Conservation (phyloP, 2,113 vertebrate species). For the Scophthalmus maximus region DNA sequence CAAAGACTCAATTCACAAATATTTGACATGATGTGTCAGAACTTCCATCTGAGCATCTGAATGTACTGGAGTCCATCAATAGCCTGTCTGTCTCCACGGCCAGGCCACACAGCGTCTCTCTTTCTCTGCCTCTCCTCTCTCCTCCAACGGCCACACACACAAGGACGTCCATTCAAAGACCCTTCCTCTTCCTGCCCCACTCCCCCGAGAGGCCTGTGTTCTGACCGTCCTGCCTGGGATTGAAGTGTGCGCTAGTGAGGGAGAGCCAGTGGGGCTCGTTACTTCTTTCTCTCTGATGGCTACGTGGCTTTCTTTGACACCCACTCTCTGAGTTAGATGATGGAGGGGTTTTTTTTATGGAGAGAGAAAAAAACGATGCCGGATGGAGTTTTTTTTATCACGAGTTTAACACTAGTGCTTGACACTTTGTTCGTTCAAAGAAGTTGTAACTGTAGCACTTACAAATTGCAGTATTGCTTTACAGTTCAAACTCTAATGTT, state of each 20-base stretch:
- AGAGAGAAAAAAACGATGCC: conserved; percentile 23
- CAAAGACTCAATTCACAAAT: conserved; percentile 49
- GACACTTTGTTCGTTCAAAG: not conserved
- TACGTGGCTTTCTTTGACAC: conserved; percentile 34
- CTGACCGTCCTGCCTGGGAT: conserved; percentile 41
- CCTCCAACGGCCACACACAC: conserved; percentile 51
- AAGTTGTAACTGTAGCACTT: not conserved
- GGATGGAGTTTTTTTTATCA: conserved; percentile 26
- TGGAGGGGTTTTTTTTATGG: conserved; percentile 42
- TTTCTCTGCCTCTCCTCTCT: conserved; percentile 16
- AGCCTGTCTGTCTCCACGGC: conserved; percentile 59
- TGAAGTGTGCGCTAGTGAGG: conserved; percentile 59
- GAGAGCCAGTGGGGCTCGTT: conserved; percentile 21
- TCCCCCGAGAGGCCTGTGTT: conserved; percentile 46
- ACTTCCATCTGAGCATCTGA: conserved; percentile 62
- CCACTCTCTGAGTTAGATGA: conserved; percentile 31
- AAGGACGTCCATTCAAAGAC: conserved; percentile 72
- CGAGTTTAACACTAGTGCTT: too few species aligned
- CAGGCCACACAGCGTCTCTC: conserved; percentile 33
- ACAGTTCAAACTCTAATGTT: not conserved
- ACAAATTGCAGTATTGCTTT: not conserved
- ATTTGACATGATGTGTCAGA: conserved; percentile 60
- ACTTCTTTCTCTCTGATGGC: conserved; percentile 52
- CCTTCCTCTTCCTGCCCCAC: conserved; percentile 38
- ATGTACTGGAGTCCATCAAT: conserved; percentile 68